Conservation (phyloP, 2,888 invertebrate species). For the Zeuzera pyrina region DNA sequence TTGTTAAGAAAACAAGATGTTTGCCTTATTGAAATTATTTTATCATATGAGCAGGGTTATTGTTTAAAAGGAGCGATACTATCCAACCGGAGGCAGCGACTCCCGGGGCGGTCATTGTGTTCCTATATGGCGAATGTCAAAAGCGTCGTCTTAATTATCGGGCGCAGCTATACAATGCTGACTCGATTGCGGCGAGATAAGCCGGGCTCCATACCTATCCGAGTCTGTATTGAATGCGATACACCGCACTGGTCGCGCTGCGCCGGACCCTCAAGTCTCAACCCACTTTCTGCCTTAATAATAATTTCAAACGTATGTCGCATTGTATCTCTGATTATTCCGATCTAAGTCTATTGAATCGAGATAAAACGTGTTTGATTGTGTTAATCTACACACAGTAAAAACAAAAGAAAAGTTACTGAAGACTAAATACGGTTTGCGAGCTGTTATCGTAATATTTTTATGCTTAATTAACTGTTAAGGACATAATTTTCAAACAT, state of each 20-base stretch:
- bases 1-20: conserved; percentile 64
- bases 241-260: no score
- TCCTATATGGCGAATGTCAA: conserved; percentile 73
- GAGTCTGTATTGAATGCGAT: conserved; percentile 56
- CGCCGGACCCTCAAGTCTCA: conserved; percentile 31
- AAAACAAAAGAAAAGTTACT: conserved; percentile 30
- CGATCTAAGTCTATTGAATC: conserved; percentile 60
- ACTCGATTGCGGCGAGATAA: conserved; percentile 69
- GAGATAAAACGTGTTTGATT: conserved; percentile 51
- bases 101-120: conserved; percentile 71
- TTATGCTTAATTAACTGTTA: no score
- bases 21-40: conserved; percentile 65
- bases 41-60: conserved; percentile 67
- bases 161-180: conserved; percentile 67
- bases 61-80: conserved; percentile 65
- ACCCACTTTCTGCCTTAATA: conserved; percentile 58
- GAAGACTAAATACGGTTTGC: not conserved
- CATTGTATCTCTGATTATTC: conserved; percentile 66
- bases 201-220: conserved; percentile 53
- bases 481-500: no score
- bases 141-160: conserved; percentile 73
- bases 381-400: conserved; percentile 30
- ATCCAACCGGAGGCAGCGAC: conserved; percentile 48
- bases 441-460: no score
- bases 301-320: conserved; percentile 65